A percentile compares a stretch with the other conserved stretches of the same genome.
phyloP scores from a whole-genome alignment of 2,797 vertebrate genomes.

The Halcyon badia region DNA sequence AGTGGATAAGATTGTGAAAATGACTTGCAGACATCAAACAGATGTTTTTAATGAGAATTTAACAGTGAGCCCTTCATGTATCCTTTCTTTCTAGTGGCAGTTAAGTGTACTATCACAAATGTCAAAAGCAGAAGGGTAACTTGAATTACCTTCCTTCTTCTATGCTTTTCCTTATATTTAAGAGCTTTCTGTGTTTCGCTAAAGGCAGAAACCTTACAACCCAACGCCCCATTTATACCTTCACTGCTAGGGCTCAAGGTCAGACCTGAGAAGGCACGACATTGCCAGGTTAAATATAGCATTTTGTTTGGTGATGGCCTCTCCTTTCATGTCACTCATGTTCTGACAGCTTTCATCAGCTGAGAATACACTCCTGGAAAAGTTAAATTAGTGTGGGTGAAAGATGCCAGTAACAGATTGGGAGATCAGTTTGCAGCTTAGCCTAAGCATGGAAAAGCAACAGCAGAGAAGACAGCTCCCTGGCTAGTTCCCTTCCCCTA shows the following conservation, averaged over 20 bases:
- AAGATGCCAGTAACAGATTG: neutral
- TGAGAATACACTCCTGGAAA: slow-evolving; percentile 33
- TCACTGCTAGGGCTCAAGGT: slow-evolving; percentile 42
- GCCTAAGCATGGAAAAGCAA: neutral
- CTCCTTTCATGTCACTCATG: slow-evolving; percentile 22
- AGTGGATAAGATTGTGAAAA: slow-evolving; percentile 22
- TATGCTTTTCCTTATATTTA: neutral
- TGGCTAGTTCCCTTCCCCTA: neutral
- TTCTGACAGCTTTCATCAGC: slow-evolving; percentile 52
- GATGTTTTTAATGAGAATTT: slow-evolving; percentile 57
- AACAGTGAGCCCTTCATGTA: neutral
- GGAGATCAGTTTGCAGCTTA: neutral
- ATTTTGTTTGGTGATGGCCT: slow-evolving; percentile 28
- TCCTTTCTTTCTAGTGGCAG: neutral
- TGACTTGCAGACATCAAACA: slow-evolving; percentile 47
- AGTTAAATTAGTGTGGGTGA: slow-evolving; percentile 31
- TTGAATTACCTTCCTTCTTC: neutral
- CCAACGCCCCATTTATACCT: neutral
- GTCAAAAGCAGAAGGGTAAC: slow-evolving; percentile 12
- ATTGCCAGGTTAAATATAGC: slow-evolving; percentile 70
- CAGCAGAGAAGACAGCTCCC: neutral
- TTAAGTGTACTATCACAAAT: neutral
- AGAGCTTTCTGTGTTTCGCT: neutral
- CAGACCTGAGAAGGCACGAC: neutral
- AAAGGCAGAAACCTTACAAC: neutral